These are phyloP conservation scores for Amphipyra berbera DNA, from an alignment of 2,888 invertebrate species.

Conservation along the genomic window DNA sequence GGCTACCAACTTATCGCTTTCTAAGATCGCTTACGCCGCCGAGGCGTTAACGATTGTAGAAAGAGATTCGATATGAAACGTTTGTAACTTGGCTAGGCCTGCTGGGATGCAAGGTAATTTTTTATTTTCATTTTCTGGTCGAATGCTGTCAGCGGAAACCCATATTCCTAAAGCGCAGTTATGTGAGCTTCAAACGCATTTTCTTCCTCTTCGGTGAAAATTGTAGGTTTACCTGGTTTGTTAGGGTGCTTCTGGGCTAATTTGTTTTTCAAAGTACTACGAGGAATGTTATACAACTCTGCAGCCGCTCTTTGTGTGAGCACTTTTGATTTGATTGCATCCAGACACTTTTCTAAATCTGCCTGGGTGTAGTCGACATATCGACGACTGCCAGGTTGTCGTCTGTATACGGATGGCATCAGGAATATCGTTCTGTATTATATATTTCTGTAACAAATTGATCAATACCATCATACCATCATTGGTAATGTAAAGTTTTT, in stretches of 20 bases:
- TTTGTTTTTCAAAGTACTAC: slow-evolving; percentile 33
- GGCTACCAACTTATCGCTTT: too few relatives aligned
- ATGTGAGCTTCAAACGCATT: slow-evolving; percentile 21
- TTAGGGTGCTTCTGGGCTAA: slow-evolving; percentile 12
- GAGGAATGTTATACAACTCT: slow-evolving; percentile 22
- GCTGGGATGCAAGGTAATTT: slow-evolving; percentile 2
- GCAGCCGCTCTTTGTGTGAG: slow-evolving; percentile 28
- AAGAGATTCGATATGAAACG: too few relatives aligned
- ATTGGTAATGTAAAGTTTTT: too few relatives aligned
- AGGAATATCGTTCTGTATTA: too few relatives aligned
- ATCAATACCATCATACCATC: too few relatives aligned
- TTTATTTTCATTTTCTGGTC: slow-evolving; percentile 27
- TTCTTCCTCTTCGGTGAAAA: slow-evolving; percentile 7
- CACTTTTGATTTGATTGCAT: slow-evolving; percentile 17
- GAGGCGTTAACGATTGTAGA: too few relatives aligned
- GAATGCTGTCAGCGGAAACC: slow-evolving; percentile 34
- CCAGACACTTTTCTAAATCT: slow-evolving; percentile 5
- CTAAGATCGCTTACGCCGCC: too few relatives aligned
- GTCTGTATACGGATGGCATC: too few relatives aligned
- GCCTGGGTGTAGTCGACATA: too few relatives aligned
- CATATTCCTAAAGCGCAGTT: slow-evolving; percentile 33
- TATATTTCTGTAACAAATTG: too few relatives aligned
- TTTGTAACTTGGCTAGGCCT: too few relatives aligned
- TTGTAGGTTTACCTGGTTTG: slow-evolving; percentile 22
- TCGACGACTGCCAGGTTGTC: too few relatives aligned